These are phyloP conservation scores for Euzetes globulus DNA, from an alignment of 2,888 invertebrate genomes.

Conservation along the genomic window DNA sequence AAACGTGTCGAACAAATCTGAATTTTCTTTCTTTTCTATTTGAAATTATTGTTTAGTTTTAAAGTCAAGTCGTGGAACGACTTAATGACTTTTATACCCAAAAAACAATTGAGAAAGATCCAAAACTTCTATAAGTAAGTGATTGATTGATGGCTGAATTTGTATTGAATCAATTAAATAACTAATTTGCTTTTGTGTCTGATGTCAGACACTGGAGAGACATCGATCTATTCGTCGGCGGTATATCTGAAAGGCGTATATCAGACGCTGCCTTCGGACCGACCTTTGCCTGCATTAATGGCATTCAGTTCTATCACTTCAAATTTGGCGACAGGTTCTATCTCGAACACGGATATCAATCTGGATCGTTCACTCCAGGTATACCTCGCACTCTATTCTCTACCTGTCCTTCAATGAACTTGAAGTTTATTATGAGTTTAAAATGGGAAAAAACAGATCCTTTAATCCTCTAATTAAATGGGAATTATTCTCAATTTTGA, in stretches of 20 bases:
- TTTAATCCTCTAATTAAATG: neutral
- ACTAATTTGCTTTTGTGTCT: neutral
- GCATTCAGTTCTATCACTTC: constrained; percentile 35
- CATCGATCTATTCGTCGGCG: constrained; percentile 34
- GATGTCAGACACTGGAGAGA: constrained; percentile 32
- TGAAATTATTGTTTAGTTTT: neutral
- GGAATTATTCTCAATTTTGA: too few species aligned
- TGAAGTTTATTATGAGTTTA: too few species aligned
- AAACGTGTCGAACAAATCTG: neutral
- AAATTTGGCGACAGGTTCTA: constrained; percentile 35
- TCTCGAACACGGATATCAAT: constrained; percentile 34
- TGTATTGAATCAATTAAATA: neutral
- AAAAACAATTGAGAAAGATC: constrained; percentile 33
- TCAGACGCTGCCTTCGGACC: constrained; percentile 31
- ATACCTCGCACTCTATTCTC: neutral
- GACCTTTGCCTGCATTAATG: constrained; percentile 34
- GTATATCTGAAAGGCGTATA: constrained; percentile 29
- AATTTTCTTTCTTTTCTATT: too few species aligned
- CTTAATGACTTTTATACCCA: constrained; percentile 35
- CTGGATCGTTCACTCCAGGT: constrained; percentile 35
- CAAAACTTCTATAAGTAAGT: constrained; percentile 30
- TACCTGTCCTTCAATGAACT: too few species aligned
- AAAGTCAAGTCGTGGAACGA: constrained; percentile 33
- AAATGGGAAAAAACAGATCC: neutral
- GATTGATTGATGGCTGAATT: neutral